phyloP scores from a whole-genome alignment of 64 coral and sea anemone genomes.

The Porites lutea region DNA sequence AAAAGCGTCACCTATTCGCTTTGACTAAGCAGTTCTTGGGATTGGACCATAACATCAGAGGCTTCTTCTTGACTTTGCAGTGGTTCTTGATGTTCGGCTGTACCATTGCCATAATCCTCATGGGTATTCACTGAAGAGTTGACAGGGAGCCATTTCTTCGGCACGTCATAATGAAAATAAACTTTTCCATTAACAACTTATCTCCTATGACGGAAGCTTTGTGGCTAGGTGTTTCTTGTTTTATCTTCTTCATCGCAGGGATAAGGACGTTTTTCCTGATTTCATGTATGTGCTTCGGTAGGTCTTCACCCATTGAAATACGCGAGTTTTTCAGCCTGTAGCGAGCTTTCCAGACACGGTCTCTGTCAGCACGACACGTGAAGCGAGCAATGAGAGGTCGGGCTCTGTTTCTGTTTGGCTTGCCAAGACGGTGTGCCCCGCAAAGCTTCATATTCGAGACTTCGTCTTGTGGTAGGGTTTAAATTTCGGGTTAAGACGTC shows the following conservation, averaged over 20 bases:
- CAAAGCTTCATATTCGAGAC: too few relatives aligned
- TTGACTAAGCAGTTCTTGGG: too few relatives aligned
- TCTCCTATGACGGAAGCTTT: constrained; percentile 22
- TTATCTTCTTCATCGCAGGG: constrained; percentile 23
- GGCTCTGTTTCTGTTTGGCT: too few relatives aligned
- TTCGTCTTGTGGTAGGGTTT: too few relatives aligned
- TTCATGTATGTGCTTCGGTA: constrained; percentile 25
- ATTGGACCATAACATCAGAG: too few relatives aligned
- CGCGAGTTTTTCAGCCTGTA: background rate
- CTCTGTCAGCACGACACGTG: constrained; percentile 5
- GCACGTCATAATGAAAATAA: constrained; percentile 24
- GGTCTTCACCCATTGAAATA: constrained; percentile 28
- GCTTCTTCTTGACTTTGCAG: too few relatives aligned
- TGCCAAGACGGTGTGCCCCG: too few relatives aligned
- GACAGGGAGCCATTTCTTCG: background rate
- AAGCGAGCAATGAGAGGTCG: too few relatives aligned
- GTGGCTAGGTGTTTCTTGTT: background rate
- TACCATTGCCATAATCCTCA: background rate
- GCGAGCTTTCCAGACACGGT: constrained; percentile 6
- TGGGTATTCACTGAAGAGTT: background rate
- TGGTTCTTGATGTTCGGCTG: too few relatives aligned
- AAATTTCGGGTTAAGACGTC: too few relatives aligned
- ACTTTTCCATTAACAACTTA: background rate
- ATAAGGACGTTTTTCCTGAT: constrained; percentile 34
- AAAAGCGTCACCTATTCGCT: too few relatives aligned